Percentiles rank a stretch among this genome's conserved stretches.
These are phyloP conservation scores for Syrmaticus mikado DNA, from an alignment of 2,113 vertebrate genomes.

Conservation along the genomic window DNA sequence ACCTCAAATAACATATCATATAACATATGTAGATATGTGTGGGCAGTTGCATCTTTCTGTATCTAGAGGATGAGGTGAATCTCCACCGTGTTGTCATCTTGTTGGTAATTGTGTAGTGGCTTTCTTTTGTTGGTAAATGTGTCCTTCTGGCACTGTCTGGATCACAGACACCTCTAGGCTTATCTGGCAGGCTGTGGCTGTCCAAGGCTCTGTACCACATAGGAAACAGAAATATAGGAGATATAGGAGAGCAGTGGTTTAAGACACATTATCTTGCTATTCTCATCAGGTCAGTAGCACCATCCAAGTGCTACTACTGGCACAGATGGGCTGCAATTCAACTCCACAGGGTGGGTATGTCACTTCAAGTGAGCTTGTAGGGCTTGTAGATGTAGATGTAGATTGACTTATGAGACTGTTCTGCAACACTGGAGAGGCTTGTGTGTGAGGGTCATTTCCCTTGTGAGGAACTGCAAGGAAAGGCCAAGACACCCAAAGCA, in stretches of 20 bases:
- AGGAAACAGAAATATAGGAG: background rate
- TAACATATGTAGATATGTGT: background rate
- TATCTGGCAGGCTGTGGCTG: background rate
- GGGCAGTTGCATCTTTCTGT: background rate
- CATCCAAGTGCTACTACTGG: background rate
- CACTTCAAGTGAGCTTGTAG: background rate
- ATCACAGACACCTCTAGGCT: background rate
- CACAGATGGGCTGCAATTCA: background rate
- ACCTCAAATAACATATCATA: background rate
- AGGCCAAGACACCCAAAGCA: background rate
- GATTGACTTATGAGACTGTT: background rate
- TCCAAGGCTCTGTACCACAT: background rate
- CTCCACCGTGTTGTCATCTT: background rate
- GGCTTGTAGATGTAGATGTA: background rate
- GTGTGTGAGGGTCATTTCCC: background rate
- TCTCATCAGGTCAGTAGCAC: background rate
- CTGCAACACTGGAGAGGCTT: rapidly evolving
- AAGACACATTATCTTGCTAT: background rate
- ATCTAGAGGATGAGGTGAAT: background rate
- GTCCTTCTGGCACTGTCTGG: background rate
- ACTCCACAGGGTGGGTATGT: background rate
- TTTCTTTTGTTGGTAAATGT: background rate
- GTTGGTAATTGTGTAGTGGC: background rate
- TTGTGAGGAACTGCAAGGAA: background rate
- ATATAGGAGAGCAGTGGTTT: background rate